phyloP scores from a whole-genome alignment of 2,113 vertebrate species.

The Crotalus tigris region DNA sequence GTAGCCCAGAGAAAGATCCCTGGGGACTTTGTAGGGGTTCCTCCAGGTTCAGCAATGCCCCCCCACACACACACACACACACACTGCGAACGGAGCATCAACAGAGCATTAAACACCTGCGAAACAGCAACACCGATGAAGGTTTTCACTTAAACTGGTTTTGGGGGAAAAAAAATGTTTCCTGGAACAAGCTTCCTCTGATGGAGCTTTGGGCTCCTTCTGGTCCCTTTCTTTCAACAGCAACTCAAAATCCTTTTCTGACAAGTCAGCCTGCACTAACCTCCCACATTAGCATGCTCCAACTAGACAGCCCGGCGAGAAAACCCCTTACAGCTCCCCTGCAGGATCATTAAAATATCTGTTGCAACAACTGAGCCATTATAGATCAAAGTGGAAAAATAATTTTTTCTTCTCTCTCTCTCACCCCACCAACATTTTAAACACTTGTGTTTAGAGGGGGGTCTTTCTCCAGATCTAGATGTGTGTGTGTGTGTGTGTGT shows the following conservation, averaged over 20 bases:
- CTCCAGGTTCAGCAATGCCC: too few relatives aligned
- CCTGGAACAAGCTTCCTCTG: background rate
- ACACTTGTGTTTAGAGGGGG: background rate
- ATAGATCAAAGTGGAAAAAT: background rate
- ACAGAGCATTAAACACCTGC: background rate
- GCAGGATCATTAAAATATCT: background rate
- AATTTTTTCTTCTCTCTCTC: background rate
- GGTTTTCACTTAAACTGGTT: background rate
- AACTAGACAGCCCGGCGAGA: background rate
- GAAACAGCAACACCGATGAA: background rate
- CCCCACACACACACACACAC: too few relatives aligned
- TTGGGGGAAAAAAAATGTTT: background rate
- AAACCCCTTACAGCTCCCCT: background rate
- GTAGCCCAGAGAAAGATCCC: too few relatives aligned
- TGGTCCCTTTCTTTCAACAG: background rate
- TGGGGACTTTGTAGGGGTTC: too few relatives aligned
- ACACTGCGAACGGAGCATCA: background rate
- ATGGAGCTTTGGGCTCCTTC: background rate
- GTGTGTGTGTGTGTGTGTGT: too few relatives aligned
- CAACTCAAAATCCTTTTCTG: background rate
- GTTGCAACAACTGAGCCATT: background rate
- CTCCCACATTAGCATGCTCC: background rate
- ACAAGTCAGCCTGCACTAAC: background rate
- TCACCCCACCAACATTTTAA: background rate
- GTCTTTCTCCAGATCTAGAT: background rate